These are phyloP conservation scores for Saccostrea glomerata DNA, from an alignment of 1,140 invertebrate genomes.

Conservation along the genomic window DNA sequence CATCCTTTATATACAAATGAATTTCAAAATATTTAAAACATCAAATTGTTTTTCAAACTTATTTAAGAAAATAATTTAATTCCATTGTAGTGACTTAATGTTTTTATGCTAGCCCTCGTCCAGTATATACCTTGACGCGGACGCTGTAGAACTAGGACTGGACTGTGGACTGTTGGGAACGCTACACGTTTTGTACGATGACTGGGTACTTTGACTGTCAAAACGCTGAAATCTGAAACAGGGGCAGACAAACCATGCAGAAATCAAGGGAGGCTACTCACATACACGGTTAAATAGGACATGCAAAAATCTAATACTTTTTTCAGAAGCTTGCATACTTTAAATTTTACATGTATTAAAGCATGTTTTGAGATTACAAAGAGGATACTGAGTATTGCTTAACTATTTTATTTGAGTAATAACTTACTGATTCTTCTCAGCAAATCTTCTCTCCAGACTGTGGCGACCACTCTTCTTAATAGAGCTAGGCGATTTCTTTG, in stretches of 20 bases:
- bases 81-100: too few species aligned
- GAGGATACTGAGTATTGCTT: background rate
- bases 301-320: background rate
- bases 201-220: conserved; percentile 71
- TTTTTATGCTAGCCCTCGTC: too few species aligned
- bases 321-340: background rate
- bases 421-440: conserved; percentile 60
- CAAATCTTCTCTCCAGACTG: conserved; percentile 67
- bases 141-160: conserved; percentile 81
- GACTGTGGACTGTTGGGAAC: conserved; percentile 81
- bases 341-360: background rate
- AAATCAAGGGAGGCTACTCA: conserved; percentile 28
- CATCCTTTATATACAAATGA: too few species aligned
- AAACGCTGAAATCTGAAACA: conserved; percentile 62
- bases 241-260: background rate
- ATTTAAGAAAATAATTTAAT: too few species aligned
- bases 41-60: too few species aligned
- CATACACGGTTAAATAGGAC: background rate
- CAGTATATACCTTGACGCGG: conserved; percentile 65
- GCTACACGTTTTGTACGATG: conserved; percentile 76
- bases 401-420: background rate
- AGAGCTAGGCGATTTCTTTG: conserved; percentile 63
- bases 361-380: background rate
- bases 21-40: too few species aligned
- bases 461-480: conserved; percentile 66